Percentiles rank a stretch among this genome's conserved stretches.
Conservation (phyloP, 2,888 invertebrate genomes). For the Onchidella celtica region DNA sequence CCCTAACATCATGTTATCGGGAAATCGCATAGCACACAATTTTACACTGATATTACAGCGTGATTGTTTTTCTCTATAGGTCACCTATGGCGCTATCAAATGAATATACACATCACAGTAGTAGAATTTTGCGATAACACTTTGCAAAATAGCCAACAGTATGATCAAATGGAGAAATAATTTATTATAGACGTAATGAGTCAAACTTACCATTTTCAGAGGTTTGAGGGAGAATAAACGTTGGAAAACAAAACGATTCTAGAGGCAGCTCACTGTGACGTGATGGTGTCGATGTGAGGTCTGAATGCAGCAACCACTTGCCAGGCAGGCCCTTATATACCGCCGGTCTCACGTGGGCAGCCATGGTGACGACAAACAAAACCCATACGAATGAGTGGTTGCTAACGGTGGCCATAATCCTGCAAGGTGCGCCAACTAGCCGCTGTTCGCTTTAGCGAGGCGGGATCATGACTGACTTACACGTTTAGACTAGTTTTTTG, state of each 20-base stretch:
- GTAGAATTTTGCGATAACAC: no score
- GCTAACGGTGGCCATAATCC: neutral
- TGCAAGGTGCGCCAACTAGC: no score
- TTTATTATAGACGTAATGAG: no score
- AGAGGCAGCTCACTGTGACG: constrained; percentile 34
- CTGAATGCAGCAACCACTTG: neutral
- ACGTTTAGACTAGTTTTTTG: neutral
- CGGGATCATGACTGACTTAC: no score
- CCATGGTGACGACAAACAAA: constrained; percentile 40
- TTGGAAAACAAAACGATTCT: neutral
- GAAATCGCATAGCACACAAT: no score
- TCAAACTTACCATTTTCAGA: constrained; percentile 24
- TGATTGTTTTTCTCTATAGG: no score
- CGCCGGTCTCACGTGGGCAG: neutral
- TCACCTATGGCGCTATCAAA: no score
- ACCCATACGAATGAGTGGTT: neutral
- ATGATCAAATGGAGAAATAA: no score
- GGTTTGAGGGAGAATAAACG: neutral
- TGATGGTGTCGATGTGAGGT: constrained; percentile 40
- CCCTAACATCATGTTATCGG: no score
- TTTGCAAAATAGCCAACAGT: no score
- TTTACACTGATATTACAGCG: no score
- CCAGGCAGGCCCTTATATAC: neutral
- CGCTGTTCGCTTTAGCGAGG: neutral
- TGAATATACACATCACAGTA: no score